These are phyloP conservation scores for Mimas tiliae DNA, from an alignment of 2,888 invertebrate genomes.

Conservation along the genomic window DNA sequence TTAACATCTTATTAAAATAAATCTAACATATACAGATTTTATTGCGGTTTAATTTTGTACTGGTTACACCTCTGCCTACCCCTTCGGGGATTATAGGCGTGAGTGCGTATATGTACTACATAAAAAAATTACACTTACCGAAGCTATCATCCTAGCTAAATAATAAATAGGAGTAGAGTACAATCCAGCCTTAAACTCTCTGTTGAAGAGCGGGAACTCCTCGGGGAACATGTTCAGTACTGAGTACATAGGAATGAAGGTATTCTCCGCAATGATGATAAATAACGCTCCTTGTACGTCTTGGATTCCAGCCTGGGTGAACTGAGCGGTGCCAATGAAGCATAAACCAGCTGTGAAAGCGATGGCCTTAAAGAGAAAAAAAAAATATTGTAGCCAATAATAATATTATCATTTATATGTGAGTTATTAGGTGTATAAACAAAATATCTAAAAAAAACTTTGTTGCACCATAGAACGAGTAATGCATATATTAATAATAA, in stretches of 20 bases:
- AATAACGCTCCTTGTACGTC: slow-evolving; percentile 95
- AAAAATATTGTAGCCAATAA: not conserved
- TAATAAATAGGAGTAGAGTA: slow-evolving; percentile 93
- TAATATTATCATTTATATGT: too few species aligned
- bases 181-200: slow-evolving; percentile 93
- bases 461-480: too few species aligned
- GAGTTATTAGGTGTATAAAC: too few species aligned
- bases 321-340: slow-evolving; percentile 89
- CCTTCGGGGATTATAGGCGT: too few species aligned
- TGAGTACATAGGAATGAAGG: slow-evolving; percentile 96
- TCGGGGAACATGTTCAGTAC: slow-evolving; percentile 93
- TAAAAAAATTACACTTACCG: slow-evolving; percentile 83
- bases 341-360: slow-evolving; percentile 93
- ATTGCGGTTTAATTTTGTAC: slow-evolving; percentile 12
- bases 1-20: too few species aligned
- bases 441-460: too few species aligned
- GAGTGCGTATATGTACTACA: too few species aligned
- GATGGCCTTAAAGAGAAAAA: slow-evolving; percentile 75
- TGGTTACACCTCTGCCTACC: too few species aligned
- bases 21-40: slow-evolving; percentile 17
- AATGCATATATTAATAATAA: too few species aligned
- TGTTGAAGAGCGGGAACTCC: slow-evolving; percentile 90
- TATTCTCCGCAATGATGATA: slow-evolving; percentile 94
- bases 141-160: slow-evolving; percentile 89
- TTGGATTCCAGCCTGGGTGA: slow-evolving; percentile 93